Evolutionary conservation across 2,888 invertebrate genomes (phyloP), one percentile per base, ranked within the genome.

Genomic region (Gortyna flavago): DNA sequence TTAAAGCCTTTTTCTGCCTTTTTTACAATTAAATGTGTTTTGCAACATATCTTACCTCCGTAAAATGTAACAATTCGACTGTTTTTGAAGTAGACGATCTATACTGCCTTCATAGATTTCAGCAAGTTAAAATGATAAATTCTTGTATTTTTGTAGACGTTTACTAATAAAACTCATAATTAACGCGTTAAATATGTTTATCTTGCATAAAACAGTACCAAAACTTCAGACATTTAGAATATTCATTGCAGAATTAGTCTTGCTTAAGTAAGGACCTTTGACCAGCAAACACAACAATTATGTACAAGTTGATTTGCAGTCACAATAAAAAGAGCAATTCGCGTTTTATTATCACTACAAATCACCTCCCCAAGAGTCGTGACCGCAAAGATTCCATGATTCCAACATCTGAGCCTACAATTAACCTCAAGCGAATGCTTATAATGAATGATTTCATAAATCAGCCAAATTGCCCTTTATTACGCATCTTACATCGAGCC

Each of bases 391-490:
- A 87, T 88, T 86, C 81, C 86, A 88, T 86, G 88, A 90, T 89
- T 86, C 81, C 87, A 89, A 90, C 92, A 91, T 89, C 71, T 93
- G 93, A 94, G 93, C 93, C 93, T 92, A 92, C 93, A 94, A 94
- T 95, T 95, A 95, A 94, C 94, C 94, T 88, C 80, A 84, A 86
- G 79, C 81, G 79, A 81, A 83, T 72, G 90, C 88, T 93, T 93
- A 93, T 94, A 95, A 95, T 92, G 91, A 95, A 95, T 94, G 95
- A 93, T 94, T 92, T 94, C 91, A 95, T 96, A 95, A 95, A 96
- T 96, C 95, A 95, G 90, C 90, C 87, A 92, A 95, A 95, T 88
- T 95, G 93, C 93, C 94, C 92, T 93, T 95, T 95, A 95, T 95
- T 95, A 94, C 94, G 93, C 94, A 94, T 95, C 95, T 95, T 94